A percentile compares a stretch with the other conserved stretches of the same genome.
Conservation (phyloP, 2,113 vertebrate genomes). For the Cyphomyrus discorhynchus region DNA sequence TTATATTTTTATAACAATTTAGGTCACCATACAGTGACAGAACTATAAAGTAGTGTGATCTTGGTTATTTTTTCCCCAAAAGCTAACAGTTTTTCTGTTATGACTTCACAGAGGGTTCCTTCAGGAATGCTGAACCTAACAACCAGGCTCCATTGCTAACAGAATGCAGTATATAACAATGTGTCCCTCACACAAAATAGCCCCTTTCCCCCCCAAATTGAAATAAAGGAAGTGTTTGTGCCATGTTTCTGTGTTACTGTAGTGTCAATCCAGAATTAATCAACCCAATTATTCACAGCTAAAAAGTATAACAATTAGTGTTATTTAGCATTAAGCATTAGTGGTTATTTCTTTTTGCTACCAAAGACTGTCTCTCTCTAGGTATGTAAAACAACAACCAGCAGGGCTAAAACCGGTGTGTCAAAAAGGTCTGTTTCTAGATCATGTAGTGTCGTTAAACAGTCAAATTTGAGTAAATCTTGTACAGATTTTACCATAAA, state of each 20-base stretch:
- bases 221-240: too few species aligned
- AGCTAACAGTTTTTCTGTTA: background rate
- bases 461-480: background rate
- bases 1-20: background rate
- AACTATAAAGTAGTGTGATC: background rate
- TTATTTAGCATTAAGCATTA: background rate
- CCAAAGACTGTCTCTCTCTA: background rate
- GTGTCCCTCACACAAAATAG: background rate
- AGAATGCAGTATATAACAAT: background rate
- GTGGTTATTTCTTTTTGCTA: background rate
- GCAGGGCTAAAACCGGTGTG: background rate
- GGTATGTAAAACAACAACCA: background rate
- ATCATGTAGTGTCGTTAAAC: background rate
- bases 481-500: background rate
- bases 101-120: background rate
- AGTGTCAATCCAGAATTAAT: background rate
- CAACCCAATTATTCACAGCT: background rate
- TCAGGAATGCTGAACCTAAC: background rate
- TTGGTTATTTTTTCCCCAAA: background rate
- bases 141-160: background rate
- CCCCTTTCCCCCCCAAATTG: background rate
- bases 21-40: background rate
- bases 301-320: background rate
- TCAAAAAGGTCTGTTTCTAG: background rate
- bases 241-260: background rate